phyloP scores from a whole-genome alignment of 2,113 vertebrate genomes.

The Excalfactoria chinensis region DNA sequence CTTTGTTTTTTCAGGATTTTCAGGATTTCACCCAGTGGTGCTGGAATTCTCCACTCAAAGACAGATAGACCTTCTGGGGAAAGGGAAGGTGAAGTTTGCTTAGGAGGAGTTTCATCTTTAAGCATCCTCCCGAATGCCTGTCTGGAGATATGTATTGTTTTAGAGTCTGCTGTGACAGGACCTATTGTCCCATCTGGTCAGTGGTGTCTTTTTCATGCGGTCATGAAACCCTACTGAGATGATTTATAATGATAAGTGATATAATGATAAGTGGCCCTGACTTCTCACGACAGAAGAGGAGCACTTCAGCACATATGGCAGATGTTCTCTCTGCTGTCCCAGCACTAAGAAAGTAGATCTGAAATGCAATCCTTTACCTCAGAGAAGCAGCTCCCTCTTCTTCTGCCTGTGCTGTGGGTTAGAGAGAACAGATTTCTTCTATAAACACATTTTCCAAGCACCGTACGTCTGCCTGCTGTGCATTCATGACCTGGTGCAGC shows the following conservation, averaged over 20 bases:
- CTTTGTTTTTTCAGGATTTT: neutral
- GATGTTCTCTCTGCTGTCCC: rapidly evolving
- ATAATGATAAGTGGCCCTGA: rapidly evolving
- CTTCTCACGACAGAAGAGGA: neutral
- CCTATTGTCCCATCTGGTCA: neutral
- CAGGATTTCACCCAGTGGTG: neutral
- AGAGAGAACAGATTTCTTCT: rapidly evolving
- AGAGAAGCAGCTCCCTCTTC: neutral
- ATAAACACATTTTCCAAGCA: rapidly evolving
- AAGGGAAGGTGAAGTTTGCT: neutral
- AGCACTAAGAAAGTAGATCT: rapidly evolving
- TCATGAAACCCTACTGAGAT: neutral
- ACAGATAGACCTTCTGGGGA: neutral
- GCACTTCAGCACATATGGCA: rapidly evolving
- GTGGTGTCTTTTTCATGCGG: neutral
- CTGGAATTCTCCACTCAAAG: neutral
- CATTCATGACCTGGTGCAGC: neutral
- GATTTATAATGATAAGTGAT: rapidly evolving
- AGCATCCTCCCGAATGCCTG: neutral
- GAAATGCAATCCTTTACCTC: rapidly evolving
- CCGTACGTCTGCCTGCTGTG: rapidly evolving
- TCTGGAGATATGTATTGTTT: rapidly evolving
- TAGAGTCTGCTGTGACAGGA: neutral
- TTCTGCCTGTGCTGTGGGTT: rapidly evolving
- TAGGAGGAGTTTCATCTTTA: neutral